Evolutionary conservation across 2,888 invertebrate species (phyloP).

Genomic region (Mythimna ferrago): DNA sequence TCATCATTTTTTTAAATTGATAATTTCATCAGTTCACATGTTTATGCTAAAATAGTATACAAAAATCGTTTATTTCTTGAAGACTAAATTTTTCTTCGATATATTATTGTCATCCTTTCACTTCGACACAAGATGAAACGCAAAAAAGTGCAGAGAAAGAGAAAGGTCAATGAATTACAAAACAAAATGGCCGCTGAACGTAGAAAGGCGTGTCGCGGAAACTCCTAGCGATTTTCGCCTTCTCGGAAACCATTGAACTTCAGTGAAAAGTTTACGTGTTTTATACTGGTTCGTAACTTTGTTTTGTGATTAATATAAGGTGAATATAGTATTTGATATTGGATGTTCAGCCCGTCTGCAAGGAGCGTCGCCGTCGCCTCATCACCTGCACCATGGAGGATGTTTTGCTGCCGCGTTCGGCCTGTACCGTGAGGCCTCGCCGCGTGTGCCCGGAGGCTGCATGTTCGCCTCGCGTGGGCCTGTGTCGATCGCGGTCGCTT

Average conservation of each 20-base stretch:
- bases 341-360: slow-evolving; percentile 63
- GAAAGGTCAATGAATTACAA: slow-evolving; percentile 72
- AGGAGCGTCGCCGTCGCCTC: slow-evolving; percentile 69
- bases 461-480: slow-evolving; percentile 86
- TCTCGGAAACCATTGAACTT: slow-evolving; percentile 82
- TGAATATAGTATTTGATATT: slow-evolving; percentile 83
- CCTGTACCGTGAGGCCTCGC: slow-evolving; percentile 84
- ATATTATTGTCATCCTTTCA: slow-evolving; percentile 47
- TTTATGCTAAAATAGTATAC: no score
- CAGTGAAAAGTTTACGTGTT: slow-evolving; percentile 89
- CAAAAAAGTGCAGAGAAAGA: slow-evolving; percentile 60
- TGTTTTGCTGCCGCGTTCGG: slow-evolving; percentile 75
- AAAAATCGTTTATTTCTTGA: background rate
- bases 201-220: slow-evolving; percentile 87
- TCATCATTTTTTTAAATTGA: no score
- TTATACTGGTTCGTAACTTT: slow-evolving; percentile 89
- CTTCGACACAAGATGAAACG: slow-evolving; percentile 58
- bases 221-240: slow-evolving; percentile 79
- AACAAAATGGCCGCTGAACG: slow-evolving; percentile 88
- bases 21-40: background rate
- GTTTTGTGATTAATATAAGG: slow-evolving; percentile 88
- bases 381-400: slow-evolving; percentile 60
- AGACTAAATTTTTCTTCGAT: background rate
- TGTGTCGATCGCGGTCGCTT: slow-evolving; percentile 80
- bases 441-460: slow-evolving; percentile 87